phyloP scores from a whole-genome alignment of 2,888 invertebrate species.

The Labia minor region DNA sequence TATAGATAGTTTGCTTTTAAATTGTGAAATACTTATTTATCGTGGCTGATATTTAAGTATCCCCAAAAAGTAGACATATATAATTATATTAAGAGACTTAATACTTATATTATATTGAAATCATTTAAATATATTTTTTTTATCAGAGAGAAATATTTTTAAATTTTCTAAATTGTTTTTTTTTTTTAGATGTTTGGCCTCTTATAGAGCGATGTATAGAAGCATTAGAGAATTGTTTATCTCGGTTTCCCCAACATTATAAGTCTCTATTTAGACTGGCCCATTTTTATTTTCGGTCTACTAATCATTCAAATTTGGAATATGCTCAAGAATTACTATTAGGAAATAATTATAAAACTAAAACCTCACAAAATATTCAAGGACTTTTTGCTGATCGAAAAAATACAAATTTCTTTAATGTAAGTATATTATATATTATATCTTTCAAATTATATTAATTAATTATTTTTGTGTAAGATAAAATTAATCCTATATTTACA shows the following conservation, averaged over 20 bases:
- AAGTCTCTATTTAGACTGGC: constrained; percentile 83
- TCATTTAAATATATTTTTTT: no score
- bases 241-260: constrained; percentile 81
- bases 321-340: constrained; percentile 62
- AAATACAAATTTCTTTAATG: constrained; percentile 79
- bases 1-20: no score
- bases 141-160: no score
- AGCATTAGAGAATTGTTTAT: constrained; percentile 74
- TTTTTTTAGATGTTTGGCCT: constrained; percentile 29
- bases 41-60: no score
- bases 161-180: no score
- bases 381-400: constrained; percentile 81
- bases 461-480: neutral
- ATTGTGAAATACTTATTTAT: no score
- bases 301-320: constrained; percentile 53
- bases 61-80: no score
- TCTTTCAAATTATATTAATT: neutral
- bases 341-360: constrained; percentile 49
- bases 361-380: constrained; percentile 53
- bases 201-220: constrained; percentile 53
- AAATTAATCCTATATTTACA: neutral
- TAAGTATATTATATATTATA: constrained; percentile 35
- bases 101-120: no score
- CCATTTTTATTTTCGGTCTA: constrained; percentile 67
- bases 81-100: no score